Conservation (phyloP, 2,113 vertebrate species). For the Gymnogyps californianus region DNA sequence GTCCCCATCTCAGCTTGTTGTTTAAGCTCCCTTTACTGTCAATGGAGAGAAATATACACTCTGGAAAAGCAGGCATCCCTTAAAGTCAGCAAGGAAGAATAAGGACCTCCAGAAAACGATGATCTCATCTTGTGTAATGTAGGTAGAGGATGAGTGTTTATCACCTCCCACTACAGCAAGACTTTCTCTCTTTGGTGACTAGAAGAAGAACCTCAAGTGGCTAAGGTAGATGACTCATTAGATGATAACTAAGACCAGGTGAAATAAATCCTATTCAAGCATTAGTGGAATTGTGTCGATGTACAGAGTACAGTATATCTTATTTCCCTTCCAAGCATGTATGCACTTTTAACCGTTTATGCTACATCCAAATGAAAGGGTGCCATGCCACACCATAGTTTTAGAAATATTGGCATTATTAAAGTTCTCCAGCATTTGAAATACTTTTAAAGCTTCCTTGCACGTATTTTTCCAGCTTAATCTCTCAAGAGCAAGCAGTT, state of each 20-base stretch:
- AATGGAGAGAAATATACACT: not conserved
- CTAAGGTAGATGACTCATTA: not conserved
- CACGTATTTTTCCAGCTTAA: not conserved
- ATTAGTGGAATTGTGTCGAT: not conserved
- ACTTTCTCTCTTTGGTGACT: not conserved
- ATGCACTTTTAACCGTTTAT: not conserved
- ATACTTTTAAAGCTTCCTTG: not conserved
- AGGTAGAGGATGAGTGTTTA: not conserved
- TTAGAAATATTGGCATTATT: not conserved
- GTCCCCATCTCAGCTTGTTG: not conserved
- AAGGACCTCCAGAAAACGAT: not conserved
- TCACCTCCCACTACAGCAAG: not conserved
- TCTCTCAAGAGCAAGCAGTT: not conserved
- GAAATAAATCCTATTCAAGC: not conserved
- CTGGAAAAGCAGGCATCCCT: not conserved
- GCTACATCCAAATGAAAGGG: not conserved
- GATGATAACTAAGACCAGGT: not conserved
- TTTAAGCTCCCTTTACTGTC: not conserved
- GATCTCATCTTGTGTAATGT: not conserved
- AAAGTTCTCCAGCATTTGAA: not conserved
- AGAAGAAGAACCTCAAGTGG: not conserved
- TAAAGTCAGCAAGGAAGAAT: not conserved
- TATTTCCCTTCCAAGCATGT: not conserved
- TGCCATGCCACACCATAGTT: not conserved
- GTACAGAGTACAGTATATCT: not conserved